Conservation (phyloP, 92 coral and sea anemone genomes). For the Phenganax marumi region DNA sequence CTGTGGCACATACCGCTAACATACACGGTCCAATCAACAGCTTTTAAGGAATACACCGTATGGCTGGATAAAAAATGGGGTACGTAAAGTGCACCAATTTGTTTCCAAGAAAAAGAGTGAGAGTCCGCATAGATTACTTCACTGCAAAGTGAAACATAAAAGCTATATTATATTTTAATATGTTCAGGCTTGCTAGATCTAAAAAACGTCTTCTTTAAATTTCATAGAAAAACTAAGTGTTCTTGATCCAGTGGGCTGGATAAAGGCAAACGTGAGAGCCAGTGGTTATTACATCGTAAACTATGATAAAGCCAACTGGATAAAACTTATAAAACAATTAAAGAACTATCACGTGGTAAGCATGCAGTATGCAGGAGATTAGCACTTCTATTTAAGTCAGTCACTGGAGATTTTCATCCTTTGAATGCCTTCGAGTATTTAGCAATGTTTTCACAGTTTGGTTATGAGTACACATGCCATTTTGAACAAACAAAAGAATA, state of each 20-base stretch:
- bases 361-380: background rate
- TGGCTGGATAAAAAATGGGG: slow-evolving; percentile 49
- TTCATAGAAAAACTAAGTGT: slow-evolving; percentile 34
- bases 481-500: too few relatives aligned
- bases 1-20: slow-evolving; percentile 49
- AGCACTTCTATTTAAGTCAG: too few relatives aligned
- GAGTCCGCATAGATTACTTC: too few relatives aligned
- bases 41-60: slow-evolving; percentile 29
- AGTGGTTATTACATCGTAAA: slow-evolving; percentile 65
- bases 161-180: too few relatives aligned
- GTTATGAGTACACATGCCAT: too few relatives aligned
- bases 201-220: background rate
- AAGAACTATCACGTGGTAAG: slow-evolving; percentile 57
- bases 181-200: too few relatives aligned
- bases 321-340: slow-evolving; percentile 57
- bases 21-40: slow-evolving; percentile 34
- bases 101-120: too few relatives aligned
- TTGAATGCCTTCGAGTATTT: too few relatives aligned
- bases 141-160: too few relatives aligned
- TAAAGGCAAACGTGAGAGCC: slow-evolving; percentile 59
- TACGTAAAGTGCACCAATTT: background rate
- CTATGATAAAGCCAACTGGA: slow-evolving; percentile 66
- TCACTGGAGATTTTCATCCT: too few relatives aligned
- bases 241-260: slow-evolving; percentile 54
- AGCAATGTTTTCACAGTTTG: too few relatives aligned